Evolutionary conservation across 2,113 vertebrate species (phyloP).

Genomic region (Psammodynastes pulverulentus): DNA sequence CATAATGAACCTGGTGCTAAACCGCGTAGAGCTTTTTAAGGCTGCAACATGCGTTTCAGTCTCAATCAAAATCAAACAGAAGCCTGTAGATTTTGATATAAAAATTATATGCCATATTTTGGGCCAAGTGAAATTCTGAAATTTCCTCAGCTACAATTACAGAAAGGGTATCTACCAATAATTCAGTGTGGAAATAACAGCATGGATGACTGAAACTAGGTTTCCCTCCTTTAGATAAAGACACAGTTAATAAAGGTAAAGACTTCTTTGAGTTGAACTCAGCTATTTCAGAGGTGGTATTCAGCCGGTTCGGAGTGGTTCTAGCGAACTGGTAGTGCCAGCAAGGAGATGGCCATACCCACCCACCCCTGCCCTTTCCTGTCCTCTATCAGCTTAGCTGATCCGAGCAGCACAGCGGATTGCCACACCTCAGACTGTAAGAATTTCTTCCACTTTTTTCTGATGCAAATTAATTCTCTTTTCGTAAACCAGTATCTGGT

Average conservation of each 20-base stretch:
- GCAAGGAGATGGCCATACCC: too few relatives aligned
- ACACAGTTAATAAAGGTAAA: neutral
- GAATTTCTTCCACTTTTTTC: neutral
- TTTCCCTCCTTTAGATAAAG: neutral
- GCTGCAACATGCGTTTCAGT: neutral
- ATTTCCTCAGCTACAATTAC: neutral
- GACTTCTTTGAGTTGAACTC: neutral
- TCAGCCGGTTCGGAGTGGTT: too few relatives aligned
- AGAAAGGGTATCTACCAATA: neutral
- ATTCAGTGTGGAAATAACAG: neutral
- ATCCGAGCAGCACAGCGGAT: too few relatives aligned
- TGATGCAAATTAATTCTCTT: neutral
- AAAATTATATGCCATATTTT: neutral
- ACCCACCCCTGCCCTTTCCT: too few relatives aligned
- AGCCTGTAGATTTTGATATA: neutral
- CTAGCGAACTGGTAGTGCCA: too few relatives aligned
- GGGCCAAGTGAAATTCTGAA: neutral
- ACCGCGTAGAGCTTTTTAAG: neutral
- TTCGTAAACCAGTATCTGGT: neutral
- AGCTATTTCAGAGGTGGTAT: too few relatives aligned
- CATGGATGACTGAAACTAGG: neutral
- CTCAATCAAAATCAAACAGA: neutral
- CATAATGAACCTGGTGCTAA: neutral
- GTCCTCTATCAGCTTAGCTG: too few relatives aligned
- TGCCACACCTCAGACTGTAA: neutral